Conservation (phyloP, 64 coral and sea anemone species). For the Montipora cactus region DNA sequence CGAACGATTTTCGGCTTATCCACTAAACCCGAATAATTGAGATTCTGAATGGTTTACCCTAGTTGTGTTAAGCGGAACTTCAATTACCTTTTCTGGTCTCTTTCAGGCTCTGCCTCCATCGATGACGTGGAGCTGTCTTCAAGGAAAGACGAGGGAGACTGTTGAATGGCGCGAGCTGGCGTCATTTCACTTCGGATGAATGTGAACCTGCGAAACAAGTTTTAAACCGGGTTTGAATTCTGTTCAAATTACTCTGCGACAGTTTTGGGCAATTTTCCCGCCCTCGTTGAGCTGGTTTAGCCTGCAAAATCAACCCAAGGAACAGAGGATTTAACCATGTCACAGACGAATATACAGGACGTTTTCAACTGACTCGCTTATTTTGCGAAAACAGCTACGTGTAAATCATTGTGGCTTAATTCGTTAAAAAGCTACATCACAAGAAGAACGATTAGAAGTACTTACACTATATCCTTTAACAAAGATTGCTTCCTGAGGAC, state of each 20-base stretch:
- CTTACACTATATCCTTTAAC: constrained; percentile 94
- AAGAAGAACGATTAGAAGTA: neutral
- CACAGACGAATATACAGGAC: too few relatives aligned
- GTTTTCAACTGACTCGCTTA: too few relatives aligned
- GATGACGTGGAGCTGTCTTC: constrained; percentile 82
- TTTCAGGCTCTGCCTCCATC: constrained; percentile 34
- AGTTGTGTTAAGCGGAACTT: neutral
- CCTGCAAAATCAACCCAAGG: too few relatives aligned
- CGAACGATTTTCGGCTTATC: too few relatives aligned
- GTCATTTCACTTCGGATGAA: constrained; percentile 74
- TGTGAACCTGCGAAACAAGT: constrained; percentile 60
- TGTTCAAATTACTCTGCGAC: neutral
- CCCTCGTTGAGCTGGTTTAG: too few relatives aligned
- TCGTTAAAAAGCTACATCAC: too few relatives aligned
- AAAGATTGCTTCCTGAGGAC: constrained; percentile 95
- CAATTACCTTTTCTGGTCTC: constrained; percentile 26
- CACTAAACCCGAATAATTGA: too few relatives aligned
- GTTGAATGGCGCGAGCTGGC: constrained; percentile 66
- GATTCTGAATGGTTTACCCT: too few relatives aligned
- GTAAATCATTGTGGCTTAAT: too few relatives aligned
- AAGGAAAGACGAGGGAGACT: constrained; percentile 84
- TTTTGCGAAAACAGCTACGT: too few relatives aligned
- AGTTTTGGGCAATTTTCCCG: too few relatives aligned
- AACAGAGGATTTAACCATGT: too few relatives aligned
- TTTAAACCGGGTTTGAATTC: neutral